Percentiles rank a stretch among this genome's conserved stretches.
Conservation (phyloP, 2,113 vertebrate species). For the Girardinichthys multiradiatus region DNA sequence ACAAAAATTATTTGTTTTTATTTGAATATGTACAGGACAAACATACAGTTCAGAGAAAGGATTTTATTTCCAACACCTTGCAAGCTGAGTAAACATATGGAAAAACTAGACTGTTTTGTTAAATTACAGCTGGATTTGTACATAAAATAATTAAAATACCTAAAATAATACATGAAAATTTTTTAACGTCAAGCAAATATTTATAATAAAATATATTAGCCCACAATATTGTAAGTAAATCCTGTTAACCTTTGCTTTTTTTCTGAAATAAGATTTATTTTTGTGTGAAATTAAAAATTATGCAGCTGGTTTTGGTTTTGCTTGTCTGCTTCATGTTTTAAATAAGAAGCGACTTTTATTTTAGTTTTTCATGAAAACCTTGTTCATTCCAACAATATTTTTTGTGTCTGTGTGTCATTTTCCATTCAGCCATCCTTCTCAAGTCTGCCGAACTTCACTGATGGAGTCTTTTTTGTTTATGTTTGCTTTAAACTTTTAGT, state of each 20-base stretch:
- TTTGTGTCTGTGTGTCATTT: background rate
- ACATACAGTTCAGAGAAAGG: slow-evolving; percentile 38
- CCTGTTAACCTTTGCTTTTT: background rate
- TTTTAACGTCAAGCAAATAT: background rate
- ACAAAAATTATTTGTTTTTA: slow-evolving; percentile 18
- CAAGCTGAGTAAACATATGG: slow-evolving; percentile 26
- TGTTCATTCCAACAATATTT: background rate
- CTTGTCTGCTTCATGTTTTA: background rate
- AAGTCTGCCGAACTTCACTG: background rate
- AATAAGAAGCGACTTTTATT: background rate
- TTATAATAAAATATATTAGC: background rate
- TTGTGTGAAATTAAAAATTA: background rate
- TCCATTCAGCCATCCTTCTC: background rate
- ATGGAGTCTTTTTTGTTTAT: background rate
- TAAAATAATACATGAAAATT: background rate
- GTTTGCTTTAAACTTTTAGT: background rate
- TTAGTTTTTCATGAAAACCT: background rate
- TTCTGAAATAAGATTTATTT: background rate
- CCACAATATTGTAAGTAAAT: too few species aligned
- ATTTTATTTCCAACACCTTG: slow-evolving; percentile 17
- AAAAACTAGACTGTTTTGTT: background rate
- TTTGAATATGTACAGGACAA: slow-evolving; percentile 30
- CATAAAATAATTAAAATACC: background rate
- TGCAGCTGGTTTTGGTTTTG: background rate
- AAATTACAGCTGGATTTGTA: background rate